These are phyloP conservation scores for Thalassophryne amazonica DNA, from an alignment of 2,797 vertebrate species.

Conservation along the genomic window DNA sequence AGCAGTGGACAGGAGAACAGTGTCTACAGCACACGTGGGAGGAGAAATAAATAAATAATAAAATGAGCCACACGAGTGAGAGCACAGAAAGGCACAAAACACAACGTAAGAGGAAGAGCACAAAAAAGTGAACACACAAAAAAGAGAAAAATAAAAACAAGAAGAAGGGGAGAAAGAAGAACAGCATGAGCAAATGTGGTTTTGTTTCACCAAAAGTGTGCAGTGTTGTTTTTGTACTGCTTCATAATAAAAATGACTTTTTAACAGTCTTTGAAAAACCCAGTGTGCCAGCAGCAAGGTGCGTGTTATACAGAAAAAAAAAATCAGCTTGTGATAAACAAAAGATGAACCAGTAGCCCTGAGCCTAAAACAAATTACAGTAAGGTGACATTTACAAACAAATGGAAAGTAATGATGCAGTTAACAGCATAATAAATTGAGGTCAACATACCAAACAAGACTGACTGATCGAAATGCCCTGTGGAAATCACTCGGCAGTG, in stretches of 20 bases:
- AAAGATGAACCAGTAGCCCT: background rate
- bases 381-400: background rate
- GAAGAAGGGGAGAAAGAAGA: conserved; percentile 63
- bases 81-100: conserved; percentile 51
- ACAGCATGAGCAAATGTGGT: conserved; percentile 61
- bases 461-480: too few species aligned
- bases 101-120: conserved; percentile 43
- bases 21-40: conserved; percentile 94
- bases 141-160: conserved; percentile 20
- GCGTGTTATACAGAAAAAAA: too few species aligned
- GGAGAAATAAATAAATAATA: conserved; percentile 50
- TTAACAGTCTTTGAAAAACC: too few species aligned
- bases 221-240: too few species aligned
- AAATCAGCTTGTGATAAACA: background rate
- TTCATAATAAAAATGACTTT: too few species aligned
- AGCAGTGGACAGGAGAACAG: conserved; percentile 98
- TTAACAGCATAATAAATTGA: too few species aligned
- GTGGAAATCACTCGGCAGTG: too few species aligned
- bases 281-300: too few species aligned
- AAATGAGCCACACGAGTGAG: conserved; percentile 66
- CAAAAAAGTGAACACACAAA: conserved; percentile 19
- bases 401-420: background rate
- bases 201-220: conserved; percentile 36
- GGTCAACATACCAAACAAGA: too few species aligned
- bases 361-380: background rate